phyloP scores from a whole-genome alignment of 2,113 vertebrate genomes.

The Poecile atricapillus region DNA sequence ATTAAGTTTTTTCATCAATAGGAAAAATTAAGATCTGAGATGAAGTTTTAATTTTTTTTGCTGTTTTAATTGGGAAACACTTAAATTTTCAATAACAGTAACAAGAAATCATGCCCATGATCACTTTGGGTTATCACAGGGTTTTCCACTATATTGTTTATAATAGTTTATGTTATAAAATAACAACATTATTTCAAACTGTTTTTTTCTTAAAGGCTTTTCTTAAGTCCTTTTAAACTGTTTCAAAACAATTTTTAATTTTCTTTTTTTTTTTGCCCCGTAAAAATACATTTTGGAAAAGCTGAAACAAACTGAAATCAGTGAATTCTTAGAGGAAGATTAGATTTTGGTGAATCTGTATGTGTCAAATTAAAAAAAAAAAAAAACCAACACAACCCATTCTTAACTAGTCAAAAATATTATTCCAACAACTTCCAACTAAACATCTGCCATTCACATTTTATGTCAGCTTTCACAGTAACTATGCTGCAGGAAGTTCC shows the following conservation, averaged over 20 bases:
- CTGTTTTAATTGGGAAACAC: neutral
- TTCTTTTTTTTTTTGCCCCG: fast-evolving
- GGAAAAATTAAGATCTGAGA: neutral
- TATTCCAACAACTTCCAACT: neutral
- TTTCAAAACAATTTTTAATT: neutral
- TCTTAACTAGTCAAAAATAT: neutral
- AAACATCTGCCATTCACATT: neutral
- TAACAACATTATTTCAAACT: neutral
- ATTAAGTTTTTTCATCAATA: neutral
- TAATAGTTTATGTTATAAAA: neutral
- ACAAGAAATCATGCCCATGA: neutral
- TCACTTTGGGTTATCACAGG: fast-evolving
- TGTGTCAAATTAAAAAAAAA: neutral
- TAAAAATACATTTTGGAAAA: neutral
- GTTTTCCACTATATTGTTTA: neutral
- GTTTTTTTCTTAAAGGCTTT: neutral
- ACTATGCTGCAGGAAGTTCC: neutral
- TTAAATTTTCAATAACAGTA: neutral
- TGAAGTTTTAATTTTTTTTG: neutral
- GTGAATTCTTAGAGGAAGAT: neutral
- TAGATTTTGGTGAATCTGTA: neutral
- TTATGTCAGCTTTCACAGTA: neutral
- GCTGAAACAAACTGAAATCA: neutral
- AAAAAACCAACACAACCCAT: neutral
- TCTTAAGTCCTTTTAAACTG: neutral